These are phyloP conservation scores for Thumatha senex DNA, from an alignment of 2,888 invertebrate species.

Conservation along the genomic window DNA sequence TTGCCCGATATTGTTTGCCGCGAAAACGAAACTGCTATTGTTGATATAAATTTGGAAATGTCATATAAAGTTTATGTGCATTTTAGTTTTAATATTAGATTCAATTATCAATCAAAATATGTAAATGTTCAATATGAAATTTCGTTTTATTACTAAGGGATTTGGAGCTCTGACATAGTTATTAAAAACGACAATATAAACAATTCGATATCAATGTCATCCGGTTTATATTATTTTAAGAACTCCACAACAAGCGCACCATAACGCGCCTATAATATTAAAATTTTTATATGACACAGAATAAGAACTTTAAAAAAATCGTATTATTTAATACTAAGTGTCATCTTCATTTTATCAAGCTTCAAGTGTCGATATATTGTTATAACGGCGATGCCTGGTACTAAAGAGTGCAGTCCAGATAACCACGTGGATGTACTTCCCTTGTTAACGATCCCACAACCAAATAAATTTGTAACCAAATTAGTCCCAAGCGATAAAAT, in stretches of 20 bases:
- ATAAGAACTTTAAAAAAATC: slow-evolving; percentile 64
- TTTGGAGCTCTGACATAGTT: slow-evolving; percentile 55
- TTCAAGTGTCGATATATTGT: slow-evolving; percentile 79
- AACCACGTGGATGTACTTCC: slow-evolving; percentile 75
- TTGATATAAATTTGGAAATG: slow-evolving; percentile 13
- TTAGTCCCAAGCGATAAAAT: slow-evolving; percentile 82
- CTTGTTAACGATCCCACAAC: slow-evolving; percentile 81
- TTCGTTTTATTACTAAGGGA: slow-evolving; percentile 22
- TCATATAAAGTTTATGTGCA: slow-evolving; percentile 17
- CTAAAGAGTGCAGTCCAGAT: slow-evolving; percentile 77
- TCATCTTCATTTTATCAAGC: slow-evolving; percentile 81
- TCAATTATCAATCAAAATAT: slow-evolving; percentile 19
- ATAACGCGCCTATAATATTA: slow-evolving; percentile 58
- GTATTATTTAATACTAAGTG: slow-evolving; percentile 80
- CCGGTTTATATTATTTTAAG: slow-evolving; percentile 56
- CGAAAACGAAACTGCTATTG: too few relatives aligned
- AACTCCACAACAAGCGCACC: slow-evolving; percentile 55
- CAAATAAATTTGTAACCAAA: slow-evolving; percentile 84
- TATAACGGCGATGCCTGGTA: slow-evolving; percentile 73
- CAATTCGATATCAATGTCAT: slow-evolving; percentile 58
- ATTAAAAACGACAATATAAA: slow-evolving; percentile 62
- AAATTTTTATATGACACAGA: slow-evolving; percentile 66
- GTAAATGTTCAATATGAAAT: slow-evolving; percentile 30
- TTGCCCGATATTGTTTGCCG: too few relatives aligned
- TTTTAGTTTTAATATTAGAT: slow-evolving; percentile 30